Evolutionary conservation across 2,888 invertebrate species (phyloP), one percentile per base, ranked within the genome.

Genomic region (Lottia scabra): DNA sequence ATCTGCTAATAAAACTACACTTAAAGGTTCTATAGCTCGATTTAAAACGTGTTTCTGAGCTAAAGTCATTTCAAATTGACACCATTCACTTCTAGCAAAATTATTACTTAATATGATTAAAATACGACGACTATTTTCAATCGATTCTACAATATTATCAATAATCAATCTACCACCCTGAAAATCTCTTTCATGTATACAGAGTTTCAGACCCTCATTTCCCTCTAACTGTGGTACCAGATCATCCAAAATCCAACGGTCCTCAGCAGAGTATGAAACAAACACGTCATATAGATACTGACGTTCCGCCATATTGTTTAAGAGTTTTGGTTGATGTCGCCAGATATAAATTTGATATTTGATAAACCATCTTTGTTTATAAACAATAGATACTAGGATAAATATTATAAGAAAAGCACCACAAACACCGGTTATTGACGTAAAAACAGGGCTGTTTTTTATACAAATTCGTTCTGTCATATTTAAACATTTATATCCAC

Each of bases 161-260:
- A 93, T 86, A 72, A 94, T 94, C 4, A 93, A 92, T 0, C 92
- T 90, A 0, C 94, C 94, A 19, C 93, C 92, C 92, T 93, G 91
- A 85, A 94, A 94, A 82, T 94, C 94, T 63, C 94, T 90, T 83
- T 94, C 93, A 77, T 94, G 94, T 5, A 94, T 88, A 80, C 94
- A 94, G 0, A 93, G 44, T 26, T 65, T 45, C 3, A 79, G 63
- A 2, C 69, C 56, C 92, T 78, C 74, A 13, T 91, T 90, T 0
- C 87, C 88, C 85, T 94, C 94, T 10, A 94, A 89, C 66, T 92
- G 92, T 0, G 93, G 93, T 16, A 94, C 85, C 0, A 94, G 89
- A 15, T 93, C 90, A 27, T 93, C 92, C 66, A 93, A 83, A 2
- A 94, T 92, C 93, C 94, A 94, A 0, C 90, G 86, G 81, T 94